Evolutionary conservation across 2,888 invertebrate genomes (phyloP), one percentile per base, ranked within the genome.

Genomic region (Euplexia lucipara): DNA sequence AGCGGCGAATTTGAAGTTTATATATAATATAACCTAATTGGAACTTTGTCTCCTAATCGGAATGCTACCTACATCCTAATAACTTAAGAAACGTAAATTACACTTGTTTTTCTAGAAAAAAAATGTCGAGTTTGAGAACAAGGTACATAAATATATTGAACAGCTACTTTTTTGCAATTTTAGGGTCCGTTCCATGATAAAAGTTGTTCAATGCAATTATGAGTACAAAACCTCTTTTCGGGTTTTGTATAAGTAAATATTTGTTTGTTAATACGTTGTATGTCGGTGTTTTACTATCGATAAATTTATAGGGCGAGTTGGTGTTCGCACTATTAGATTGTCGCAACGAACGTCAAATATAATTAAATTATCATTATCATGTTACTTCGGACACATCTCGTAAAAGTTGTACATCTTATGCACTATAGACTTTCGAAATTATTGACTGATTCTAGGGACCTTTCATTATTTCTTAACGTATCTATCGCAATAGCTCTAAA

Each of bases 381-480:
- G 45, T 14, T 41, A 39, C 16, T 56, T 57, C 45, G 14, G 20
- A 66, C 10, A 47, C 8, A 22, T 44, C 39, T 30, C 42, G 34
- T 59, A 42, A 35, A 41, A 22, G 30, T 47, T 42, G 58, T 30
- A 69, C 14, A 56, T 58, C 16, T 48, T 42, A 44, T 37, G 32
- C 52, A 65, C 34, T 56, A 34, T 48, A 16, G 45, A 49, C 44
- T 67, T 62, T 58, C 16, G 18, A 56, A 67, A 51, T 54, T 64
- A 49, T 49, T 68, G 71, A 71, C 78, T 78, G 69, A 78, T 18
- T 59, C 35, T 70, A 57, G 68, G 78, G 61, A 75, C 63, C 70
- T 75, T 60, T 64, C 39, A 34, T 30, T 69, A 69, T 22, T 45
- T 48, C 39, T 30, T 34, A 57, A 57, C 47, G 18, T 58, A 26